A percentile compares a stretch with the other conserved stretches of the same genome.
Evolutionary conservation across 2,797 vertebrate genomes (phyloP).

Genomic region (Lates japonicus): DNA sequence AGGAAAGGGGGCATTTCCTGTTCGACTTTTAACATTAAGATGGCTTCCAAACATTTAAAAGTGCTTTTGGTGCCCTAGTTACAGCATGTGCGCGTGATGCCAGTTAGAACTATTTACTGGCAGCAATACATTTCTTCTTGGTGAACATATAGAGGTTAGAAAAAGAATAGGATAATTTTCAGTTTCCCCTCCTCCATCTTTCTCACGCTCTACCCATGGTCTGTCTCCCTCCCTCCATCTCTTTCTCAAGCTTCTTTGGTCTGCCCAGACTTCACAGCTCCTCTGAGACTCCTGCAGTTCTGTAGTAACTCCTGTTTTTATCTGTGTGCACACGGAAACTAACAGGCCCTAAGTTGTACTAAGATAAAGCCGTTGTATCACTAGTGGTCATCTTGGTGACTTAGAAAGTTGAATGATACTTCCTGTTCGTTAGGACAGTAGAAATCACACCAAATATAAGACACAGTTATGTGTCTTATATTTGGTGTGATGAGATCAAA

Average conservation of each 20-base stretch:
- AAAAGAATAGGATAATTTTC: not conserved
- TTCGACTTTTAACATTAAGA: conserved; percentile 39
- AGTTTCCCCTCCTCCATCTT: not conserved
- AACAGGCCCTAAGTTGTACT: not conserved
- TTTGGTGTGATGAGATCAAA: conserved; percentile 62
- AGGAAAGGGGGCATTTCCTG: conserved; percentile 39
- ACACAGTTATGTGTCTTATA: too few relatives aligned
- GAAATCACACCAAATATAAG: conserved; percentile 28
- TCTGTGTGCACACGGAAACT: conserved; percentile 2
- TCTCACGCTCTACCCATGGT: conserved; percentile 21
- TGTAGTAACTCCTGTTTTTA: conserved; percentile 32
- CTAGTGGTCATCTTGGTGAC: not conserved
- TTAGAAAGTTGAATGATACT: conserved; percentile 4
- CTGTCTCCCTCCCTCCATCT: not conserved
- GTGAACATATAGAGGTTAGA: not conserved
- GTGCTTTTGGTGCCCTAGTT: conserved; percentile 15
- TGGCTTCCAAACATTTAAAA: conserved; percentile 36
- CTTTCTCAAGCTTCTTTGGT: conserved; percentile 14
- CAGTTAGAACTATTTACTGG: not conserved
- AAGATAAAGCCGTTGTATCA: conserved; percentile 1
- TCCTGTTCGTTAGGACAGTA: not conserved
- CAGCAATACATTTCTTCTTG: not conserved
- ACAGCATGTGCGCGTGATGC: not conserved
- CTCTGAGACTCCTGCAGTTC: conserved; percentile 8
- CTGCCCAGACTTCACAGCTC: conserved; percentile 26